Conservation (phyloP, 2,888 invertebrate species). For the Meliscaeva auricollis region DNA sequence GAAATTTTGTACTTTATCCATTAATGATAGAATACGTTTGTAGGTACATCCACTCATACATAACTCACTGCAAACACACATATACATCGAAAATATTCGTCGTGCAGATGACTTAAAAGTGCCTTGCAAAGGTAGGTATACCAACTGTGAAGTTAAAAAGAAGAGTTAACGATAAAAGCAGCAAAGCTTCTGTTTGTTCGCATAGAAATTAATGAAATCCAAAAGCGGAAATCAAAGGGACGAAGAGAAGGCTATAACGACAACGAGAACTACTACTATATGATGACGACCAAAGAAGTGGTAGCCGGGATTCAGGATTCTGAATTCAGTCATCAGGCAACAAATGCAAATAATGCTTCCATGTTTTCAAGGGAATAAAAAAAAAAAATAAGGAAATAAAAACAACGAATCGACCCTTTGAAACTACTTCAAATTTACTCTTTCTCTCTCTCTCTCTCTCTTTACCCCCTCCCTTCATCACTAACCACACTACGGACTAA, state of each 20-base stretch:
- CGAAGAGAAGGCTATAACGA: not conserved
- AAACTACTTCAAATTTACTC: not conserved
- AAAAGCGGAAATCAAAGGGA: conserved; percentile 9
- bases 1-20: no score
- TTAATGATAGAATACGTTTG: no score
- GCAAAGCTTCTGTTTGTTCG: not conserved
- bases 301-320: conserved; percentile 4
- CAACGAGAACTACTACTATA: no score
- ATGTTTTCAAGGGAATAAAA: conserved; percentile 3
- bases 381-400: conserved; percentile 3
- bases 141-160: not conserved
- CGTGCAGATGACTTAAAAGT: no score
- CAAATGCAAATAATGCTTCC: conserved; percentile 5
- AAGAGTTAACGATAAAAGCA: conserved; percentile 17
- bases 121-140: no score
- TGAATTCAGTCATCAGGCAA: not conserved
- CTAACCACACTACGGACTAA: not conserved
- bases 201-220: conserved; percentile 7
- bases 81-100: no score
- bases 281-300: not conserved
- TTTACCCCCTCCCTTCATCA: no score
- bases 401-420: conserved; percentile 7
- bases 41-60: no score
- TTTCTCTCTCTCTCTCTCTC: not conserved
- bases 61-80: no score